Conservation (phyloP, 2,113 vertebrate genomes). For the Poeciliopsis occidentalis region DNA sequence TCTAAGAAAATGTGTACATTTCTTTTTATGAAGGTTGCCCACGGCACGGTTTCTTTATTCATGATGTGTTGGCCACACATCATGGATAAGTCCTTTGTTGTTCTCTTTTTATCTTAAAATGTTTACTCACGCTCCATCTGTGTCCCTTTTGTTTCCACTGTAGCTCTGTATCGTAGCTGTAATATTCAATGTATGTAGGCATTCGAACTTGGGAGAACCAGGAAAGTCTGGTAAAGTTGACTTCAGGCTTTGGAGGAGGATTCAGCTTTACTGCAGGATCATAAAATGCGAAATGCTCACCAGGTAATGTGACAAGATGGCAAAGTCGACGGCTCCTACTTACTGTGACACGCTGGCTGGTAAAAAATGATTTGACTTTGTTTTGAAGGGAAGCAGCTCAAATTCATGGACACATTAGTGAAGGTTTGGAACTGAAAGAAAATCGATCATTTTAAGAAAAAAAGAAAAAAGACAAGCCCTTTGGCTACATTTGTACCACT, state of each 20-base stretch:
- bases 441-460: neutral
- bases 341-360: conserved; percentile 25
- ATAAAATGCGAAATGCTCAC: neutral
- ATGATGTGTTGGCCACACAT: neutral
- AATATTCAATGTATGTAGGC: accelerated
- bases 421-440: accelerated
- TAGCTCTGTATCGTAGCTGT: accelerated
- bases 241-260: conserved; percentile 9
- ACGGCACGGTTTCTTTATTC: too few relatives aligned
- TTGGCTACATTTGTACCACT: neutral
- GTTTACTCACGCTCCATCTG: conserved; percentile 55
- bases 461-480: neutral
- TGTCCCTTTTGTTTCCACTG: conserved; percentile 50
- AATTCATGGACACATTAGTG: accelerated
- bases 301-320: neutral
- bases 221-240: conserved; percentile 31
- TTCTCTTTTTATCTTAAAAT: neutral
- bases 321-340: conserved; percentile 9
- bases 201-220: accelerated
- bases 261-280: conserved; percentile 57
- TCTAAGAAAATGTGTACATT: too few relatives aligned
- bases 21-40: too few relatives aligned
- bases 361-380: accelerated
- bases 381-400: conserved; percentile 5
- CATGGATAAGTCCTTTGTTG: too few relatives aligned